Base-by-base conservation (phyloP, 2,797 vertebrate genomes). In the Hypotaenidia okinawae region DNA sequence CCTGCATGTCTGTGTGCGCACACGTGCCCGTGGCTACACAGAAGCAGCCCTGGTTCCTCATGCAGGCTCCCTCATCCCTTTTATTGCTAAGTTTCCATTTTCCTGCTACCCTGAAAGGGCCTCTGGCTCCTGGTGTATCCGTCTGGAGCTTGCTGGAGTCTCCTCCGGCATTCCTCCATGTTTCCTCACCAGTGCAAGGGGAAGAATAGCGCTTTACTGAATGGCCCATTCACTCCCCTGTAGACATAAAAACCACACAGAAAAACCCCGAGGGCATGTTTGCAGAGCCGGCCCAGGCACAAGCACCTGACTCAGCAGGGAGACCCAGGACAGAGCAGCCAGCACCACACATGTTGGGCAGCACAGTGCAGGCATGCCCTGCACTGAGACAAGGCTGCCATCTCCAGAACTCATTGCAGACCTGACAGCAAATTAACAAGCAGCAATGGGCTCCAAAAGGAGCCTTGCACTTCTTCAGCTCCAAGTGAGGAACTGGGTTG, bases 311-410 rank as follows among this genome's bases (percentile, higher is more conserved):
- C 5, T 2, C 11, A 14, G 57, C 52, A 27, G 41, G 51, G 41
- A 80, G 23, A 5, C 10, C 57, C 32, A 4, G 66, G 33, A 8
- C 16, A 2, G 22, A 73, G 33, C 5, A 1, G 13, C 7, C 22
- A 2, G 7, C 33, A 2, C 13, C 0, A 4, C 8, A 12, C 16
- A 47, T 47, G 0, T 0, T 2, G 0, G 37, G 35, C 3, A 8
- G 45, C 62, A 16, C 1, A n/a, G 25, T 17, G 43, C 16, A 12
- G 58, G 39, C 23, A 30, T 25, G 47, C 17, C 52, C 27, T 43
- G 14, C 8, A 6, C 47, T 3, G 4, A 2, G 28, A 5, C 0
- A 0, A 33, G 45, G 23, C 23, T 51, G 4, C 22, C 19, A 23
- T 58, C n/a, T 19, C 32, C 19, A 18, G 54, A 30, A 13, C 52